Percentiles rank a stretch among this genome's conserved stretches.
phyloP scores from a whole-genome alignment of 1,140 invertebrate genomes.

The Pogonomyrmex californicus region DNA sequence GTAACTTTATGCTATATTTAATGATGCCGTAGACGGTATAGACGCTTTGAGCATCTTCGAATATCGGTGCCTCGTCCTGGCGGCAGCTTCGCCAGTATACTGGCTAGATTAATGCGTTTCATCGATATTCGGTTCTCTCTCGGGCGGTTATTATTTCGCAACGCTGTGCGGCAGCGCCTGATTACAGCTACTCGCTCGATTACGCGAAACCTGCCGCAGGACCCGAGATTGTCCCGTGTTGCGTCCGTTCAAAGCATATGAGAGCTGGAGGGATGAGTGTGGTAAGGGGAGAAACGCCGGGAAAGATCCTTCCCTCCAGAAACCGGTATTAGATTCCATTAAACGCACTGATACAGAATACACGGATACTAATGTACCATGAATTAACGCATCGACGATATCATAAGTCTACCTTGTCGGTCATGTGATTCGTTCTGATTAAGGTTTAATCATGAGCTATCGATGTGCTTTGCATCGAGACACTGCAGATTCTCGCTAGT shows the following conservation, averaged over 20 bases:
- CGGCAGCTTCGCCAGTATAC: constrained; percentile 2
- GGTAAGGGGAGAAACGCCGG: neutral
- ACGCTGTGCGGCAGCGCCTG: constrained; percentile 20
- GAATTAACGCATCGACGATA: constrained; percentile 43
- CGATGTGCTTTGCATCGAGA: neutral
- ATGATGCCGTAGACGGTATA: constrained; percentile 5
- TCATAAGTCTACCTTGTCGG: neutral
- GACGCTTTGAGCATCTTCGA: constrained; percentile 15
- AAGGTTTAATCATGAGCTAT: constrained; percentile 32
- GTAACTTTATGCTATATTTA: neutral
- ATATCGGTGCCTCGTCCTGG: neutral
- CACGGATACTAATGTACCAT: constrained; percentile 28
- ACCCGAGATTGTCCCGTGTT: constrained; percentile 28
- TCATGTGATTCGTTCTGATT: constrained; percentile 19
- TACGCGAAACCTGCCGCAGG: constrained; percentile 39
- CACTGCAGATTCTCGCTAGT: neutral
- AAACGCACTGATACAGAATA: constrained; percentile 9
- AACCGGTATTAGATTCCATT: constrained; percentile 16
- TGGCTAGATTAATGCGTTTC: constrained; percentile 17
- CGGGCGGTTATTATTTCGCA: constrained; percentile 37
- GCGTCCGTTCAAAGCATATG: constrained; percentile 21
- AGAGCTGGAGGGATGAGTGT: neutral
- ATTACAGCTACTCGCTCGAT: constrained; percentile 46
- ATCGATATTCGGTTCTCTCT: constrained; percentile 30
- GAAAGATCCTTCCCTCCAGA: constrained; percentile 34